A percentile compares a stretch with the other conserved stretches of the same genome.
Conservation (phyloP, 2,797 vertebrate genomes). For the Leucoraja ocellata region DNA sequence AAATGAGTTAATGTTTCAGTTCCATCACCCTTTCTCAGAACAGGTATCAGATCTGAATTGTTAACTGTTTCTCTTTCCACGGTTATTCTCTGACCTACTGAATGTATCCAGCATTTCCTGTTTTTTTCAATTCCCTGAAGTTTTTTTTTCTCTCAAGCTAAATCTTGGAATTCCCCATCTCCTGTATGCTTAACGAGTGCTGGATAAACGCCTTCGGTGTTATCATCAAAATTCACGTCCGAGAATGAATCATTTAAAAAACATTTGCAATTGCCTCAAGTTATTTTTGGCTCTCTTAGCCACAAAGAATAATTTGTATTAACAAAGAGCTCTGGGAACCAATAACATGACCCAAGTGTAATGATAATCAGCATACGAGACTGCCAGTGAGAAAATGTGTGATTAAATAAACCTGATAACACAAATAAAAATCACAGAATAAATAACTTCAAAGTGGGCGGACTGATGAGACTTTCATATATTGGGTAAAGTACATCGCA, state of each 20-base stretch:
- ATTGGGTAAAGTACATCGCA: neutral
- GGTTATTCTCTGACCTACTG: too few species aligned
- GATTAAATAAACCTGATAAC: constrained; percentile 15
- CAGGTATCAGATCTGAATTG: too few species aligned
- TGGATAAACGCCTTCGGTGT: neutral
- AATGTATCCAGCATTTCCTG: too few species aligned
- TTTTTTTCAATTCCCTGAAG: too few species aligned
- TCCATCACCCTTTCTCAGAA: too few species aligned
- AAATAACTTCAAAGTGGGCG: constrained; percentile 16
- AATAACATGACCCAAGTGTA: neutral
- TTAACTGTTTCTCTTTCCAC: too few species aligned
- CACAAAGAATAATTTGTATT: neutral
- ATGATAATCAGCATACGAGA: neutral
- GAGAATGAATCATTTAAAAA: neutral
- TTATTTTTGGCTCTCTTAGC: neutral
- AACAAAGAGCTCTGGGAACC: neutral
- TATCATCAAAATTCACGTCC: neutral
- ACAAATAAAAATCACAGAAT: constrained; percentile 14
- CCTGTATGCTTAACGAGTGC: neutral
- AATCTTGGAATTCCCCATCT: too few species aligned
- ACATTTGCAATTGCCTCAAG: neutral
- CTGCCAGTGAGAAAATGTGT: neutral
- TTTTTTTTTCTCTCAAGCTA: too few species aligned
- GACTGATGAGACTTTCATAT: neutral
- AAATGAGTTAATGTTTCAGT: too few species aligned